These are phyloP conservation scores for Hipparchia semele DNA, from an alignment of 2,888 invertebrate species.

Conservation along the genomic window DNA sequence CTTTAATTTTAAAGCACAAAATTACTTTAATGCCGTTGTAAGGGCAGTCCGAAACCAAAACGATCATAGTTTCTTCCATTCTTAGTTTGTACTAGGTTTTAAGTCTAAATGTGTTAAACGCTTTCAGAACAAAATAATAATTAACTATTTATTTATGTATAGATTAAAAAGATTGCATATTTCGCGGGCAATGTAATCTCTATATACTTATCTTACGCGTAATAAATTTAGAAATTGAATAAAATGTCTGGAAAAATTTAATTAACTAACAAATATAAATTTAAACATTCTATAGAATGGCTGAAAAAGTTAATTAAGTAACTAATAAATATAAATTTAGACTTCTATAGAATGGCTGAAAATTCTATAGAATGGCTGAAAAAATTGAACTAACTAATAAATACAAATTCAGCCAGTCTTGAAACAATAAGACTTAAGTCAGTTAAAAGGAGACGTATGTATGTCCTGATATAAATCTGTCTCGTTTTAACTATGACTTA, in stretches of 20 bases:
- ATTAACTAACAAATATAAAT: no score
- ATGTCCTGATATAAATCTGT: no score
- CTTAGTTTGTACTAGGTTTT: constrained; percentile 58
- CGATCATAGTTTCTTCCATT: constrained; percentile 64
- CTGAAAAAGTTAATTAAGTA: not conserved
- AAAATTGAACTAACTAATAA: no score
- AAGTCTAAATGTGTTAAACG: constrained; percentile 51
- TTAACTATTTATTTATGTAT: not conserved
- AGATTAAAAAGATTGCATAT: constrained; percentile 17
- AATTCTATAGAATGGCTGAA: no score
- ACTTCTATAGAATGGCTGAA: not conserved
- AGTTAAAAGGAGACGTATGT: no score
- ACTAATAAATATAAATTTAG: not conserved
- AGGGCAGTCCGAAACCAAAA: constrained; percentile 57
- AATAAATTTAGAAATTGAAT: not conserved
- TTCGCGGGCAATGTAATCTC: not conserved
- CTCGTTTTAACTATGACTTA: no score
- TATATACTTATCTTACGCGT: not conserved
- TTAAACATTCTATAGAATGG: not conserved
- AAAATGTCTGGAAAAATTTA: no score
- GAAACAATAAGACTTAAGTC: no score
- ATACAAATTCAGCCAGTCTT: no score
- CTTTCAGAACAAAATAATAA: constrained; percentile 9
- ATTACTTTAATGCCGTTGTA: constrained; percentile 2
- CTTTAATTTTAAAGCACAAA: constrained; percentile 15